Evolutionary conservation across 2,113 vertebrate species (phyloP), one percentile per base, ranked within the genome.

Genomic region (human (Homo sapiens)): DNA sequence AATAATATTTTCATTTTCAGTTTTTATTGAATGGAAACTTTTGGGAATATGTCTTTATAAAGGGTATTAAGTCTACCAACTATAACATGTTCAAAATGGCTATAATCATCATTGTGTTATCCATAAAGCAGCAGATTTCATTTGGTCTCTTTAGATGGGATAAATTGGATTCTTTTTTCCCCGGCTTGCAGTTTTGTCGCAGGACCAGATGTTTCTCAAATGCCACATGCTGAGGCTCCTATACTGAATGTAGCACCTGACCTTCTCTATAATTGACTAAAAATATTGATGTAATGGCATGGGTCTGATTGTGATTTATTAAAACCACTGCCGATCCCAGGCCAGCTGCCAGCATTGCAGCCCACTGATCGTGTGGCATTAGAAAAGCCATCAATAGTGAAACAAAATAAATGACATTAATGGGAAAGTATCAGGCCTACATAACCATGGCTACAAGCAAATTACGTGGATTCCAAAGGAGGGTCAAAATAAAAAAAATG

Each of bases 221-320:
- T 99, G 99, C 99, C 99, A 98, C 99, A 99, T 99, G 99, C 99
- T 98, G 98, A 81, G 98, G 98, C 98, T 99, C 99, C 98, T 98
- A 99, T 98, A 98, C 99, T 98, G 98, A 99, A 99, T 98, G 99
- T 99, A 99, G 99, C 99, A 99, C 99, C 99, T 99, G 99, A 99
- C 99, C 99, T 99, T 99, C 99, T 99, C 99, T 98, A 99, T 99
- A 99, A 99, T 99, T 99, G 99, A 99, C 99, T 99, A 99, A 99
- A 99, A 99, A 99, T 99, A 99, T 99, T 99, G 99, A 99, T 99
- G 99, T 99, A 99, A 99, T 99, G 99, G 99, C 99, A 99, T 99
- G 98, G 99, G 99, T 99, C 99, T 99, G 99, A 99, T 99, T 99
- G 99, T 99, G 99, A 99, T 99, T 99, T 99, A 99, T 99, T 99